These are phyloP conservation scores for Prorops nasuta DNA, from an alignment of 1,140 invertebrate species.

Conservation along the genomic window DNA sequence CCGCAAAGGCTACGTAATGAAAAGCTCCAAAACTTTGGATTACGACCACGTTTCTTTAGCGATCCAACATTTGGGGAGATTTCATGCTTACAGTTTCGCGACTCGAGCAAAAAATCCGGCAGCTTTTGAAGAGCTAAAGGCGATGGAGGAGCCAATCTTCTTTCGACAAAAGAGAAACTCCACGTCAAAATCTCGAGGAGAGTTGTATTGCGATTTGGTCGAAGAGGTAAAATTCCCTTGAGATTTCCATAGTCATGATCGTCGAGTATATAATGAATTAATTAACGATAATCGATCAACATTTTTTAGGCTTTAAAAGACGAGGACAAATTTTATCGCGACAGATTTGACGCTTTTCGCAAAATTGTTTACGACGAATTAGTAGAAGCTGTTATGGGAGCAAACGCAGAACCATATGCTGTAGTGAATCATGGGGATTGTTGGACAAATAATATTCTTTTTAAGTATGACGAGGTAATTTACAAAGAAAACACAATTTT, in stretches of 20 bases:
- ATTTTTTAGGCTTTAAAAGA: conserved; percentile 20
- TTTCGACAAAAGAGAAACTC: not conserved
- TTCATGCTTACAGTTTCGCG: conserved; percentile 48
- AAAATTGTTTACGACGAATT: conserved; percentile 10
- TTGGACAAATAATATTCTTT: conserved; percentile 44
- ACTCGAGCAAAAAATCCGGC: conserved; percentile 36
- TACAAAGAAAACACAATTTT: conserved; percentile 1
- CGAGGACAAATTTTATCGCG: conserved; percentile 15
- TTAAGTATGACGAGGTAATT: conserved; percentile 32
- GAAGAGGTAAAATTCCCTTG: conserved; percentile 4
- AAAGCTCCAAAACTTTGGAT: conserved; percentile 38
- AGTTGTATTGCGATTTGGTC: not conserved
- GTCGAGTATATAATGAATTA: too few species aligned
- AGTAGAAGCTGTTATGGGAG: conserved; percentile 5
- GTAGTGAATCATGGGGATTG: conserved; percentile 41
- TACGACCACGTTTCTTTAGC: conserved; percentile 38
- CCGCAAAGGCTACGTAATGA: conserved; percentile 37
- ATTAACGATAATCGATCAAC: conserved; percentile 1
- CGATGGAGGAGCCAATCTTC: conserved; percentile 21
- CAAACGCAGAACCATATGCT: conserved; percentile 29
- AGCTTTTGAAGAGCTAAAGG: conserved; percentile 23
- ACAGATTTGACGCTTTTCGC: conserved; percentile 14
- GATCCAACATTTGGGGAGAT: conserved; percentile 40
- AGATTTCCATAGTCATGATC: too few species aligned
- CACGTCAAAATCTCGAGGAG: not conserved